phyloP scores from a whole-genome alignment of 1,140 invertebrate species.

The Camponotus pennsylvanicus region DNA sequence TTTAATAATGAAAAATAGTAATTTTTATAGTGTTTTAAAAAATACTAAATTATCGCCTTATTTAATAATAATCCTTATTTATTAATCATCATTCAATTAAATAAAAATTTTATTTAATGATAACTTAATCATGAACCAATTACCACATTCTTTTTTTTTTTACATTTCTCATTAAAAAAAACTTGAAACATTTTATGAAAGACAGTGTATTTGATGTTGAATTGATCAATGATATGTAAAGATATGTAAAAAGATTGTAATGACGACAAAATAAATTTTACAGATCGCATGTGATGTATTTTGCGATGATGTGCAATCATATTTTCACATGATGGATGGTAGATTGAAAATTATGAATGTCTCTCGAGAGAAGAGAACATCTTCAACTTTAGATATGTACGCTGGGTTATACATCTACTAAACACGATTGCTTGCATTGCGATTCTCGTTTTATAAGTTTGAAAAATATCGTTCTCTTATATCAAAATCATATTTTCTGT shows the following conservation, averaged over 20 bases:
- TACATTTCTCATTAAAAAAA: neutral
- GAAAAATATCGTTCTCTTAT: constrained; percentile 40
- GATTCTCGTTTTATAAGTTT: constrained; percentile 39
- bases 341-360: neutral
- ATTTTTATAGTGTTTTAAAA: neutral
- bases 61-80: too few relatives aligned
- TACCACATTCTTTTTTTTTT: neutral
- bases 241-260: constrained; percentile 4
- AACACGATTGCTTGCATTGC: constrained; percentile 7
- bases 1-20: neutral
- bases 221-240: constrained; percentile 2
- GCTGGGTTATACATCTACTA: neutral
- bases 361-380: constrained; percentile 11
- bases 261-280: constrained; percentile 34
- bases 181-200: neutral
- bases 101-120: neutral
- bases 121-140: neutral
- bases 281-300: neutral
- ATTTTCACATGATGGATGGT: neutral
- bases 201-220: neutral
- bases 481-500: constrained; percentile 38
- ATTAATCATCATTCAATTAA: too few relatives aligned
- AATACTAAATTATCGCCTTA: neutral
- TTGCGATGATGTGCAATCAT: neutral
- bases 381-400: constrained; percentile 6